These are phyloP conservation scores for Panopea generosa DNA, from an alignment of 2,888 invertebrate species.

Conservation along the genomic window DNA sequence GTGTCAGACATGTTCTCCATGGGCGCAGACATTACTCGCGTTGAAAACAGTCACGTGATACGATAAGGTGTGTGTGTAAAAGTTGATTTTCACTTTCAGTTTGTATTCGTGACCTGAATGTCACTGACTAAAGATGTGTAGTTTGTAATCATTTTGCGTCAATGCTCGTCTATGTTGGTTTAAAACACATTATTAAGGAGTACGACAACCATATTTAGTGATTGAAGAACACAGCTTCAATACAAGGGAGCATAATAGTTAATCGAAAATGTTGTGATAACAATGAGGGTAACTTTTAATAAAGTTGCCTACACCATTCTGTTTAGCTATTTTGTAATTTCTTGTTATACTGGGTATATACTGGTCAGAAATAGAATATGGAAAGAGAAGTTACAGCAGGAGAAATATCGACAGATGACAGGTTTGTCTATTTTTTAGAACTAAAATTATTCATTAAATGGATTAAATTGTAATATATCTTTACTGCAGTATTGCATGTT, in stretches of 20 bases:
- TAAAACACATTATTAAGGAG: too few species aligned
- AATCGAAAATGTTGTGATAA: too few species aligned
- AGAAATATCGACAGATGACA: conserved; percentile 59
- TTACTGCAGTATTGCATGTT: too few species aligned
- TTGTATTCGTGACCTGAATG: conserved; percentile 20
- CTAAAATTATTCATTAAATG: too few species aligned
- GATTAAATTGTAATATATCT: too few species aligned
- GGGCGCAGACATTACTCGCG: conserved; percentile 74
- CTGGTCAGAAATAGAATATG: conserved; percentile 66
- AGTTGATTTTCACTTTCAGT: conserved; percentile 59
- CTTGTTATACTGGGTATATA: conserved; percentile 79
- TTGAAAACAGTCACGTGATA: background rate
- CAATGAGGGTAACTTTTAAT: conserved; percentile 67
- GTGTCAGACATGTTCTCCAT: conserved; percentile 45
- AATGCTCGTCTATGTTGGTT: too few species aligned
- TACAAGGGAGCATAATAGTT: conserved; percentile 6
- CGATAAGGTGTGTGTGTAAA: background rate
- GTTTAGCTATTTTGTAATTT: conserved; percentile 75
- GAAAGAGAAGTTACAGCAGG: conserved; percentile 45
- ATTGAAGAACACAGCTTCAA: conserved; percentile 11
- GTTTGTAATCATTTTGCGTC: too few species aligned
- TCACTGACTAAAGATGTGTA: background rate
- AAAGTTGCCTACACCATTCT: conserved; percentile 74
- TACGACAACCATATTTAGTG: background rate
- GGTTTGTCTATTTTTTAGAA: conserved; percentile 33